Conservation (phyloP, 2,797 vertebrate species). For the Tapirus indicus region DNA sequence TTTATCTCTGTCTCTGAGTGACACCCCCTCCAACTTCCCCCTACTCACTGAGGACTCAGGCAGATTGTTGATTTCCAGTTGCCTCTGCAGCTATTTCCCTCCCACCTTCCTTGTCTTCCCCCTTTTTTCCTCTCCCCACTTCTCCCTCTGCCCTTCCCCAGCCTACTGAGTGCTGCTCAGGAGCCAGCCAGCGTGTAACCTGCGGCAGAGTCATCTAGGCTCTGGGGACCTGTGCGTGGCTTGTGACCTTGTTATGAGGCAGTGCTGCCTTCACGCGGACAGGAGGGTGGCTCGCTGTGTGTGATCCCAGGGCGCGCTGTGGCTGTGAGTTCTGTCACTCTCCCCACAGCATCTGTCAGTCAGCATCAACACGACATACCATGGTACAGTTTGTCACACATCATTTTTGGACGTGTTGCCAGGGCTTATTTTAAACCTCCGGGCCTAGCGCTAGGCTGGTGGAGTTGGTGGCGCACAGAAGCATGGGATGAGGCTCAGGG, state of each 20-base stretch:
- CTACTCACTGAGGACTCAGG: neutral
- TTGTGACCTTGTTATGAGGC: neutral
- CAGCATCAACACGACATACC: rapidly evolving
- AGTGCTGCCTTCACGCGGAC: too few species aligned
- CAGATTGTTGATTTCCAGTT: neutral
- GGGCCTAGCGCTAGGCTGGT: neutral
- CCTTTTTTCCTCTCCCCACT: too few species aligned
- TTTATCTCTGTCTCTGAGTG: neutral
- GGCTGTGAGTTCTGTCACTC: neutral
- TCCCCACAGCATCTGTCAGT: neutral
- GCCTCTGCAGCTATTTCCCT: neutral
- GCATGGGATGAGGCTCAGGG: neutral
- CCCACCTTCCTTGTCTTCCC: neutral
- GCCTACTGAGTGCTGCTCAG: neutral
- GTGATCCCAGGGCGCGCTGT: neutral
- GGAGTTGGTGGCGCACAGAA: neutral
- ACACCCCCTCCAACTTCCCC: neutral
- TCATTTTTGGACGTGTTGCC: rapidly evolving
- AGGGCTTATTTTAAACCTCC: neutral
- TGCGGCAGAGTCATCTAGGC: neutral
- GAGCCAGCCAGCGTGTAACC: neutral
- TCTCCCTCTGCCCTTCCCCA: neutral
- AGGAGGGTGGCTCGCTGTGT: rapidly evolving
- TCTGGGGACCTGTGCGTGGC: neutral
- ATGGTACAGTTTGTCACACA: neutral